phyloP scores from a whole-genome alignment of 2,113 vertebrate species.

The Scomber japonicus region DNA sequence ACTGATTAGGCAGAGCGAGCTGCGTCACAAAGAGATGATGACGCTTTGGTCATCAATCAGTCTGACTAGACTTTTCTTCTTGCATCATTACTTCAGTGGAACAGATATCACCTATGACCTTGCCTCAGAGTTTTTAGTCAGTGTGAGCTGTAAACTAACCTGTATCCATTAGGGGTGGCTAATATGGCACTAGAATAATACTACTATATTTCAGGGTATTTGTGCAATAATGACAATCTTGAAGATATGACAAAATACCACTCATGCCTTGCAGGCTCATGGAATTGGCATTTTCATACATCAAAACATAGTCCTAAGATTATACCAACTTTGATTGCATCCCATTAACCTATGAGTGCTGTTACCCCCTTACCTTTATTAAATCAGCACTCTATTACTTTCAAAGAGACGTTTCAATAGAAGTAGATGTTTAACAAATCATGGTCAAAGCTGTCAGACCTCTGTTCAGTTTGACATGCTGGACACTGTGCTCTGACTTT shows the following conservation, averaged over 20 bases:
- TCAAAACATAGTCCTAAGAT: slow-evolving; percentile 35
- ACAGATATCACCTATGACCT: slow-evolving; percentile 9
- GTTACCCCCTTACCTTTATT: slow-evolving; percentile 1
- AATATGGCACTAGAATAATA: too few relatives aligned
- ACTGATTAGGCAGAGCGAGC: slow-evolving; percentile 58
- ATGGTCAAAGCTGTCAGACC: slow-evolving; percentile 17
- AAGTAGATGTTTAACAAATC: slow-evolving; percentile 33
- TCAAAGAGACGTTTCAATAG: slow-evolving; percentile 41
- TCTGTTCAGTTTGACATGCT: slow-evolving; percentile 35
- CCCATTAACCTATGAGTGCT: slow-evolving; percentile 54
- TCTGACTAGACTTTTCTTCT: slow-evolving; percentile 20
- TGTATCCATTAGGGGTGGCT: too few relatives aligned
- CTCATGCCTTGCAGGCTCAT: neutral
- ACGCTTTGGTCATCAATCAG: slow-evolving; percentile 32
- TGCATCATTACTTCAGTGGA: slow-evolving; percentile 22
- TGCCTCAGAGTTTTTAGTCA: neutral
- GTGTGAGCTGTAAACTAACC: neutral
- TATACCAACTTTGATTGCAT: slow-evolving; percentile 46
- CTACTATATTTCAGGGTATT: too few relatives aligned
- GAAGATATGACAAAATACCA: too few relatives aligned
- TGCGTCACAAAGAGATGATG: slow-evolving; percentile 34
- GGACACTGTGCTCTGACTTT: slow-evolving; percentile 39
- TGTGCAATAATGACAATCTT: too few relatives aligned
- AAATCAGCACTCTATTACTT: slow-evolving; percentile 20
- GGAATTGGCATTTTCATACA: slow-evolving; percentile 25